A percentile compares a stretch with the other conserved stretches of the same genome.
phyloP scores from a whole-genome alignment of 2,113 vertebrate species.

The Epinephelus fuscoguttatus region DNA sequence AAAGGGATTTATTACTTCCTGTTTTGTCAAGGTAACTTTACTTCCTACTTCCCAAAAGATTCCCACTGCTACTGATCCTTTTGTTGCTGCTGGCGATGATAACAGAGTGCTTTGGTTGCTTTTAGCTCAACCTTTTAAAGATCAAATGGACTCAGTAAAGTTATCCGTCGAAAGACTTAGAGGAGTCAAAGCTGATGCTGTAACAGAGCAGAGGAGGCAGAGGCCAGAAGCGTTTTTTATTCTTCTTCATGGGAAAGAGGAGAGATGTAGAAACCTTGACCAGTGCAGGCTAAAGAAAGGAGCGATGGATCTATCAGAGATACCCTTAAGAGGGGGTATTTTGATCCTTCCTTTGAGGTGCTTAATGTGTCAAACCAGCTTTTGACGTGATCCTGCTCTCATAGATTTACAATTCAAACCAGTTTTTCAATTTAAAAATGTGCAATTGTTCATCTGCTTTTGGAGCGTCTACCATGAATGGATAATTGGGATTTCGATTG shows the following conservation, averaged over 20 bases:
- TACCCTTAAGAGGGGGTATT: not conserved
- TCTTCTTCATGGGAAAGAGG: not conserved
- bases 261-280: not conserved
- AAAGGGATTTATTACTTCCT: not conserved
- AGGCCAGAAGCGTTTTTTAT: not conserved
- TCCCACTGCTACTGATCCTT: too few species aligned
- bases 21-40: not conserved
- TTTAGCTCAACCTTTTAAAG: conserved; percentile 6
- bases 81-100: not conserved
- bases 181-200: not conserved
- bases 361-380: not conserved
- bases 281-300: not conserved
- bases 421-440: conserved; percentile 1
- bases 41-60: not conserved
- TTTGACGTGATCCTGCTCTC: not conserved
- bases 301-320: not conserved
- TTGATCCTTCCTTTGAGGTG: not conserved
- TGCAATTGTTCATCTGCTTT: not conserved
- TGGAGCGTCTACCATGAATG: not conserved
- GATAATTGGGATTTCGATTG: conserved; percentile 27
- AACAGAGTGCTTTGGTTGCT: not conserved
- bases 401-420: not conserved
- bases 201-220: not conserved
- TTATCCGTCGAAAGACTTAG: not conserved
- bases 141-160: not conserved